Evolutionary conservation across 2,888 invertebrate species (phyloP), one percentile per base, ranked within the genome.

Genomic region (Pomacea canaliculata): DNA sequence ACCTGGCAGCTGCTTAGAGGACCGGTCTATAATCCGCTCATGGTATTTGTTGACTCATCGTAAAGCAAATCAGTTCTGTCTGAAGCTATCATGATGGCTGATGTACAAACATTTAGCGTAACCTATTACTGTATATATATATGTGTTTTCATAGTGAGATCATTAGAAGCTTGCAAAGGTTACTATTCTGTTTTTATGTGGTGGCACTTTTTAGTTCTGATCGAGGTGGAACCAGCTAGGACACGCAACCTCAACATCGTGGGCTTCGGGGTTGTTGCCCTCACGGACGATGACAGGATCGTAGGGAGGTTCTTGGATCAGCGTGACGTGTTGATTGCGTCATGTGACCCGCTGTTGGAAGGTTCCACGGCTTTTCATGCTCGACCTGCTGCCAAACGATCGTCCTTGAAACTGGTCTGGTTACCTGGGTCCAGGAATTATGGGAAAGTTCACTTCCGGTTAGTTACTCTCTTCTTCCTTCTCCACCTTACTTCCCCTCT

Each of bases 261-360:
- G 68, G 74, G 69, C 23, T 74, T 74, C 62, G 68, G 68, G 12
- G 49, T 74, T 48, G n/a, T 74, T 27, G 74, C 74, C 74, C 59
- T 74, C 48, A 74, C 69, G 48, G 74, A 74, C 19, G 60, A 74
- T 27, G 74, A 69, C 18, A 60, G n/a, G 23, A 69, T 74, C 60
- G 74, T 74, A 49, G 74, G 74, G 62, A 49, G 69, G n/a, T 74
- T 74, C 62, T 18, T 18, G 27, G 74, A 74, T 62, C 74, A 74
- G 68, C 51, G 67, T 0, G 69, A 69, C 69, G 63, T 59, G 18
- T 5, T 74, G 48, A 62, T 74, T 16, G 62, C 74, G 27, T 74
- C 74, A n/a, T 74, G 74, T 62, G 74, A 69, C 63, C 69, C 68
- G 49, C 27, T 74, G 23, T 60, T 62, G 63, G 74, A 74, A 23